Evolutionary conservation across 2,113 vertebrate genomes (phyloP), one percentile per base, ranked within the genome.

Genomic region (Campylorhamphus procurvoides): DNA sequence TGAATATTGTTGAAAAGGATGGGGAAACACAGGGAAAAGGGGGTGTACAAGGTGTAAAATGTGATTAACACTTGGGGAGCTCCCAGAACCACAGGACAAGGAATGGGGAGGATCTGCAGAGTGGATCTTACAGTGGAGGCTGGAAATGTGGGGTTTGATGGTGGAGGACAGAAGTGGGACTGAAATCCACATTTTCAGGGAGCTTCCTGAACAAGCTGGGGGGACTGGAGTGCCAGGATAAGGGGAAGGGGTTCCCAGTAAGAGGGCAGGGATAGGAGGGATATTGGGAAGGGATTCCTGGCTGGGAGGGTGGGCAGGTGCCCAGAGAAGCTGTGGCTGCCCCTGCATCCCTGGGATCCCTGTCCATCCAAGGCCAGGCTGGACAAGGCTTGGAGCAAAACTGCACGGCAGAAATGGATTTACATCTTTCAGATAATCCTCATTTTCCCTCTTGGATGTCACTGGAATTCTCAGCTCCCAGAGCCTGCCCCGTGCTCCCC

Each of bases 381-480:
- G 86, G 59, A 19, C 12, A 5, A 8, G 12, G 27, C 27, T 40
- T 14, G 18, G 27, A 40, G 28, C 37, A 29, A 29, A 39, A 16
- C 10, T 20, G 22, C 29, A 1, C 3, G 2, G 18, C 20, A 67
- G 18, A 44, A 71, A 22, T 1, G 14, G 27, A 4, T 35, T 39
- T 29, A 9, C 14, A 50, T 20, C 6, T 25, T 28, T 12, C 18
- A 11, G 11, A 11, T 27, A 3, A 27, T 44, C 59, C n/a, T 10
- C 16, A 15, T 50, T 72, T 47, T 27, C 87, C 68, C 33, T 18
- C 47, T 7, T 22, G 5, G 19, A 18, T 31, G 31, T 0, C 25
- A 5, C n/a, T 18, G 44, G 27, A 9, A 1, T 14, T 52, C 49
- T 1, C 80, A 15, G 37, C 52, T 0, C 4, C 3, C 0, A 4